Evolutionary conservation across 2,797 vertebrate genomes (phyloP), one percentile per base, ranked within the genome.

Genomic region (Pangasius macronema): DNA sequence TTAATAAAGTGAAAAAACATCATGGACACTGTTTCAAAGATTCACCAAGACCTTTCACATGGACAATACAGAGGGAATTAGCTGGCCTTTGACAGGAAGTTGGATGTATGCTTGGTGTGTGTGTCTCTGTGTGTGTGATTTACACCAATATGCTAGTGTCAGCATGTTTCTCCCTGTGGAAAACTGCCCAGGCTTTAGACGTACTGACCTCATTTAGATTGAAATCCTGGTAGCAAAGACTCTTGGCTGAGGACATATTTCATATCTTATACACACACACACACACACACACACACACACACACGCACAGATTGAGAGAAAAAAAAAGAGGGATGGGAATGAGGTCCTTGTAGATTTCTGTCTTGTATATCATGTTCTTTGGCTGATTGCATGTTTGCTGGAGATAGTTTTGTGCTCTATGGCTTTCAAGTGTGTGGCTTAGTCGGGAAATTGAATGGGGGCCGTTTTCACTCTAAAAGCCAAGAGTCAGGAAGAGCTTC

Each of bases 161-260:
- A 91, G 90, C 90, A 91, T 63, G 73, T 89, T 88, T 73, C 57
- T 87, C 82, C 73, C 67, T 57, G 83, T 89, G 80, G 65, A 91
- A 85, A 87, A 86, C 79, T 86, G 85, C 85, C 46, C 53, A 65
- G 80, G 83, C 70, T 82, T 87, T 53, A 83, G 80, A 88, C 68
- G 36, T 65, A 65, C 67, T 88, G 91, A 85, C 85, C 87, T 89
- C 42, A 76, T 87, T 88, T 85, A 89, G 85, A 89, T 82, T 87
- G 68, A 89, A 87, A 82, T 90, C 63, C 75, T 72, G 42, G 65
- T 87, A 72, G 70, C 84, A 79, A 82, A 82, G 75, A 84, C 70
- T 87, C 76, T 87, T 89, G 84, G 89, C 83, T 82, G 39, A 87
- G 77, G 53, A 85, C 77, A 68, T 87, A 87, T 88, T 90, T 89